Evolutionary conservation across 2,113 vertebrate genomes (phyloP).

Genomic region (Menidia beryllina): DNA sequence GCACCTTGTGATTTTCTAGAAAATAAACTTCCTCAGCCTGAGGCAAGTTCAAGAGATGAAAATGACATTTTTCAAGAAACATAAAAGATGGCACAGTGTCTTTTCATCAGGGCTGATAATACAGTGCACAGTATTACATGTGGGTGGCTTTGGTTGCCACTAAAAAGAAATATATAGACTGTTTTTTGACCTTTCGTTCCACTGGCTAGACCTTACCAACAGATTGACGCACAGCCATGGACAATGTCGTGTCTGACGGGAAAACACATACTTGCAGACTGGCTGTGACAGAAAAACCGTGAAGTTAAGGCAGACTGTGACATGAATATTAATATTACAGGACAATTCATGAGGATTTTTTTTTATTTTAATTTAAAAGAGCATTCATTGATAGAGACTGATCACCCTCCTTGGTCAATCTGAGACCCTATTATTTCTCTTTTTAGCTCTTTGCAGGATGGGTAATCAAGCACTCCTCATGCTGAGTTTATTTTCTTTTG

Average conservation of each 20-base stretch:
- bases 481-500: conserved; percentile 66
- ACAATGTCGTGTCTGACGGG: conserved; percentile 46
- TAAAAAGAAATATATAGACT: conserved; percentile 70
- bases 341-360: not conserved
- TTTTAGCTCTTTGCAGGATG: conserved; percentile 34
- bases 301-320: conserved; percentile 27
- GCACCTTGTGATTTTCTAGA: conserved; percentile 22
- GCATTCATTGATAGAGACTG: conserved; percentile 7
- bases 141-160: conserved; percentile 66
- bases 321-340: conserved; percentile 20
- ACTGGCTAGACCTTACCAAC: conserved; percentile 46
- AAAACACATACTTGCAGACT: conserved; percentile 27
- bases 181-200: conserved; percentile 73
- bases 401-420: conserved; percentile 4
- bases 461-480: conserved; percentile 44
- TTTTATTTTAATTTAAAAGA: not conserved
- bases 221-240: conserved; percentile 62
- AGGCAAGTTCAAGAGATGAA: conserved; percentile 42
- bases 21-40: conserved; percentile 30
- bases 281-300: conserved; percentile 4
- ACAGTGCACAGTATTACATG: conserved; percentile 48
- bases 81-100: conserved; percentile 61
- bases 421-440: conserved; percentile 12
- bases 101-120: conserved; percentile 76
- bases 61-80: conserved; percentile 66